These are phyloP conservation scores for Pachycephala philippinensis DNA, from an alignment of 2,113 vertebrate genomes.

Conservation along the genomic window DNA sequence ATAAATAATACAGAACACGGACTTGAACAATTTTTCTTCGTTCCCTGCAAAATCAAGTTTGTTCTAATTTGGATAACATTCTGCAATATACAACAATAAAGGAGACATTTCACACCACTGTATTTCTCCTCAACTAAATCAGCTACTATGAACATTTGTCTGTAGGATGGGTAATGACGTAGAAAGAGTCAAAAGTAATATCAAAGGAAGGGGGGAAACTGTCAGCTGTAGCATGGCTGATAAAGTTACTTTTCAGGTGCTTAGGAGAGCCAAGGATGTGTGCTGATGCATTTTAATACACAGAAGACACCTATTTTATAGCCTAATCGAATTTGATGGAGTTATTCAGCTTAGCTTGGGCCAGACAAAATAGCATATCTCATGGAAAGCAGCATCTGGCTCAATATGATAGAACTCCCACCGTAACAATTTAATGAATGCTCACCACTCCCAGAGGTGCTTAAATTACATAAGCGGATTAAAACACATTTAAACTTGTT, in stretches of 20 bases:
- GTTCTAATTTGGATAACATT: neutral
- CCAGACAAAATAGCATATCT: neutral
- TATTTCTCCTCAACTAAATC: neutral
- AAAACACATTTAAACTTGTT: constrained; percentile 42
- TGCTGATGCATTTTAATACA: constrained; percentile 18
- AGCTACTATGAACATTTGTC: neutral
- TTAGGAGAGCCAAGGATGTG: neutral
- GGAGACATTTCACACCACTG: neutral
- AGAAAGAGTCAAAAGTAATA: constrained; percentile 22
- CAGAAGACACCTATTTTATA: constrained; percentile 11
- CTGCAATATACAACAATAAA: neutral
- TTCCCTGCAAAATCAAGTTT: neutral
- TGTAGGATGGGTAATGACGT: neutral
- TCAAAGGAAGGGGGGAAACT: neutral
- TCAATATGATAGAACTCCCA: constrained; percentile 1
- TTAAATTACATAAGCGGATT: constrained; percentile 17
- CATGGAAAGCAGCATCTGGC: constrained; percentile 22
- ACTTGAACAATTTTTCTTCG: neutral
- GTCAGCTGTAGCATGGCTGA: neutral
- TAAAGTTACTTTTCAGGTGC: constrained; percentile 20
- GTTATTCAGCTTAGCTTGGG: constrained; percentile 1
- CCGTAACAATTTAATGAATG: constrained; percentile 18
- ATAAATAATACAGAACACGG: neutral
- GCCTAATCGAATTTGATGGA: neutral
- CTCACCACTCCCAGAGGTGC: neutral